These are phyloP conservation scores for Paratilapia polleni DNA, from an alignment of 2,113 vertebrate genomes.

Conservation along the genomic window DNA sequence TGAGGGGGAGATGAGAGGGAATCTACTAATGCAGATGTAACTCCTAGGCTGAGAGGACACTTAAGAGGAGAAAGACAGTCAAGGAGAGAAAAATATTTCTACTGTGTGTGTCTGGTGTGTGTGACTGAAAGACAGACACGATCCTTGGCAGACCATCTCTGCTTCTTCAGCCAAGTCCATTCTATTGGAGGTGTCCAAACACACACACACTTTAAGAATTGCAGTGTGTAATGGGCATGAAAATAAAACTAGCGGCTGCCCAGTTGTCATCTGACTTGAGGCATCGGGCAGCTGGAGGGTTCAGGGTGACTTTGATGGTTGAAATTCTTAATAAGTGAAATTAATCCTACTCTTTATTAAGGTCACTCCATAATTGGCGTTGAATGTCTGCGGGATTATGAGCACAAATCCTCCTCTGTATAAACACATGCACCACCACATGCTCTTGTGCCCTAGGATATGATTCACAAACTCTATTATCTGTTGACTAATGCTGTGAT, in stretches of 20 bases:
- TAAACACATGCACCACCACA: slow-evolving; percentile 11
- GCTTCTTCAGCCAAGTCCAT: slow-evolving; percentile 43
- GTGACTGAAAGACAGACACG: slow-evolving; percentile 23
- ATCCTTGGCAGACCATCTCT: slow-evolving; percentile 37
- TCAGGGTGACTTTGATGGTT: slow-evolving; percentile 61
- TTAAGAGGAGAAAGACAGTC: background rate
- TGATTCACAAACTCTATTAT: slow-evolving; percentile 11
- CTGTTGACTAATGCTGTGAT: slow-evolving; percentile 3
- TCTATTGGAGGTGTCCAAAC: slow-evolving; percentile 11
- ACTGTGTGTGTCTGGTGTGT: slow-evolving; percentile 6
- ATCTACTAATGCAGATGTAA: background rate
- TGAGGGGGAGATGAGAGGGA: background rate
- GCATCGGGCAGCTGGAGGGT: slow-evolving; percentile 15
- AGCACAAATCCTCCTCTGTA: slow-evolving; percentile 20
- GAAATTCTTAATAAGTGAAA: slow-evolving; percentile 57
- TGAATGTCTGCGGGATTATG: slow-evolving; percentile 42
- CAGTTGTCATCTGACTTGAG: slow-evolving; percentile 51
- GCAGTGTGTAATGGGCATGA: slow-evolving; percentile 21
- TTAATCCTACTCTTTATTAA: slow-evolving; percentile 61
- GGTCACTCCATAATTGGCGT: slow-evolving; percentile 52
- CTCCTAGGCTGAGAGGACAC: background rate
- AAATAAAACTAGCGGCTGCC: slow-evolving; percentile 37
- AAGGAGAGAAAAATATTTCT: background rate
- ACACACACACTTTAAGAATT: slow-evolving; percentile 14
- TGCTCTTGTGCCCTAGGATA: background rate